Conservation (phyloP, 2,113 vertebrate genomes). For the Aptenodytes forsteri region DNA sequence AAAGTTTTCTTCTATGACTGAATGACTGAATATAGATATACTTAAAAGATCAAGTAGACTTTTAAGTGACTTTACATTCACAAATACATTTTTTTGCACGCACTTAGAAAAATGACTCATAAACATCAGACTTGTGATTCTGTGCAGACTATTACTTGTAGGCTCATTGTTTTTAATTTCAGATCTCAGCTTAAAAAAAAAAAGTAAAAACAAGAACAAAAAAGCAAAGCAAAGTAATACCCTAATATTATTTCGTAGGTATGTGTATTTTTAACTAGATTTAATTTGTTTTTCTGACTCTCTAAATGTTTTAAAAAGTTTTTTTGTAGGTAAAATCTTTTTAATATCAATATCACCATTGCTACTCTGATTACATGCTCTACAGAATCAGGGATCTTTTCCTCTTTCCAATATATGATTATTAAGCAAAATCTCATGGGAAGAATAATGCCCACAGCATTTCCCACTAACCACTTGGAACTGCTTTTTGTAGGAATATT, state of each 20-base stretch:
- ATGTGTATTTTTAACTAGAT: neutral
- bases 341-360: conserved; percentile 15
- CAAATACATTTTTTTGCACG: neutral
- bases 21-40: neutral
- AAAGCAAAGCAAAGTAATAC: neutral
- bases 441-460: conserved; percentile 20
- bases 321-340: neutral
- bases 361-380: neutral
- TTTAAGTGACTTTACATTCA: neutral
- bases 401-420: conserved; percentile 13
- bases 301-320: neutral
- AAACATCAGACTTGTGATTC: neutral
- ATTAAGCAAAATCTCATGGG: conserved; percentile 19
- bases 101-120: neutral
- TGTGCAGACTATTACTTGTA: neutral
- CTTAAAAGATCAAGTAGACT: neutral
- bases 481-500: neutral
- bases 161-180: neutral
- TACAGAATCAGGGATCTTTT: neutral
- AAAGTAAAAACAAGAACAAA: neutral
- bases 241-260: neutral
- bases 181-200: neutral
- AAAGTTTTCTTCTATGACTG: neutral
- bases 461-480: conserved; percentile 32
- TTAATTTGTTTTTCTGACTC: neutral